These are phyloP conservation scores for Pyrrhia umbra DNA, from an alignment of 2,888 invertebrate species.

Conservation along the genomic window DNA sequence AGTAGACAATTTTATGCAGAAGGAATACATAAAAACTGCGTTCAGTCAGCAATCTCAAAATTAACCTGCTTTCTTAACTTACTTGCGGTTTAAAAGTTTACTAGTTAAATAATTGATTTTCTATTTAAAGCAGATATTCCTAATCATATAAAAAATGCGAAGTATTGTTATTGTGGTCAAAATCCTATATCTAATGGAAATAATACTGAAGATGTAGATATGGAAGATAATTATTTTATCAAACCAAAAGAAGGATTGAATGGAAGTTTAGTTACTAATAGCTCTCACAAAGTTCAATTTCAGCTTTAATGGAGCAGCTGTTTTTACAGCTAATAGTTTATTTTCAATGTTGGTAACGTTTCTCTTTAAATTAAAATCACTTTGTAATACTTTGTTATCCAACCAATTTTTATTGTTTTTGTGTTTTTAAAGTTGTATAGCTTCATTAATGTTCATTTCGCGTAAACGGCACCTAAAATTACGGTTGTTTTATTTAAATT, in stretches of 20 bases:
- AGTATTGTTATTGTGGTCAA: not conserved
- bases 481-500: constrained; percentile 44
- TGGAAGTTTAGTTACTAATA: too few species aligned
- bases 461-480: constrained; percentile 16
- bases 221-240: too few species aligned
- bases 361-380: constrained; percentile 16
- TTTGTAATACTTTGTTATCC: constrained; percentile 13
- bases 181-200: too few species aligned
- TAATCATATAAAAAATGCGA: not conserved
- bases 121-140: not conserved
- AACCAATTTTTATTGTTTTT: constrained; percentile 24
- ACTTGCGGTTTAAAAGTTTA: not conserved
- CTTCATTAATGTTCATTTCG: constrained; percentile 46
- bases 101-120: not conserved
- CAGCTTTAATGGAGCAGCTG: constrained; percentile 15
- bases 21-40: too few species aligned
- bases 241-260: too few species aligned
- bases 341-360: constrained; percentile 8
- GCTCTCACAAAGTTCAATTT: constrained; percentile 18
- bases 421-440: constrained; percentile 46
- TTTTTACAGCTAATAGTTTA: constrained; percentile 7
- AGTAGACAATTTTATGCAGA: not conserved
- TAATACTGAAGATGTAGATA: too few species aligned
- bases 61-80: not conserved
- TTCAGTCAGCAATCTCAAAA: too few species aligned